Evolutionary conservation across 2,797 vertebrate species (phyloP).

Genomic region (Trachurus trachurus): DNA sequence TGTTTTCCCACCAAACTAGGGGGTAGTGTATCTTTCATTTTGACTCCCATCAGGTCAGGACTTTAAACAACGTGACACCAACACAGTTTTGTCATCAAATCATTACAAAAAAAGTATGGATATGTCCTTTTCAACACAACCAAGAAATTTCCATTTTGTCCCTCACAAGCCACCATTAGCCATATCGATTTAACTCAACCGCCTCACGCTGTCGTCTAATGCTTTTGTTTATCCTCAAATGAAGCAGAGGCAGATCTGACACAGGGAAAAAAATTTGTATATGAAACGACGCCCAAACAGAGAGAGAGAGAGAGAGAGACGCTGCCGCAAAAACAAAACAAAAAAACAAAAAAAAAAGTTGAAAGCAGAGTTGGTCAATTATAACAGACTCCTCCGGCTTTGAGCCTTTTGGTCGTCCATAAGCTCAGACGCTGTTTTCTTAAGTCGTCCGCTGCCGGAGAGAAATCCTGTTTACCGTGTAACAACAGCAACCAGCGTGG

Average conservation of each 20-base stretch:
- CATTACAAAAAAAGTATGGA: neutral
- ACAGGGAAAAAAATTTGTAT: neutral
- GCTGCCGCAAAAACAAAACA: neutral
- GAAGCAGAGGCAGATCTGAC: slow-evolving; percentile 37
- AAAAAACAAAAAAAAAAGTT: slow-evolving; percentile 49
- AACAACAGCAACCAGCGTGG: slow-evolving; percentile 48
- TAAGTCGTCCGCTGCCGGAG: slow-evolving; percentile 57
- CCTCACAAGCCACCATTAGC: slow-evolving; percentile 53
- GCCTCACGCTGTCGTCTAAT: slow-evolving; percentile 50
- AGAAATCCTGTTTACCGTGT: slow-evolving; percentile 73
- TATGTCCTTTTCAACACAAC: neutral
- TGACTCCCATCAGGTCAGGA: no score
- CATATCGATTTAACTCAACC: slow-evolving; percentile 42
- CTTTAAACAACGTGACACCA: neutral
- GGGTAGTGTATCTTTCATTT: no score
- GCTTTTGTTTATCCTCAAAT: slow-evolving; percentile 68
- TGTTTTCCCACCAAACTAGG: neutral
- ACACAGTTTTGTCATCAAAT: neutral
- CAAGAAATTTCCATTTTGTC: slow-evolving; percentile 34
- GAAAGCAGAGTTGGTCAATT: slow-evolving; percentile 75
- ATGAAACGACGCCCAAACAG: slow-evolving; percentile 52
- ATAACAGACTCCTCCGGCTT: slow-evolving; percentile 69
- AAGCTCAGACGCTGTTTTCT: slow-evolving; percentile 58
- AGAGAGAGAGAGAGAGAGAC: neutral
- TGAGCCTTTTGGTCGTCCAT: slow-evolving; percentile 57